A percentile compares a stretch with the other conserved stretches of the same genome.
Evolutionary conservation across 2,113 vertebrate genomes (phyloP).

Genomic region (Podocnemis expansa): DNA sequence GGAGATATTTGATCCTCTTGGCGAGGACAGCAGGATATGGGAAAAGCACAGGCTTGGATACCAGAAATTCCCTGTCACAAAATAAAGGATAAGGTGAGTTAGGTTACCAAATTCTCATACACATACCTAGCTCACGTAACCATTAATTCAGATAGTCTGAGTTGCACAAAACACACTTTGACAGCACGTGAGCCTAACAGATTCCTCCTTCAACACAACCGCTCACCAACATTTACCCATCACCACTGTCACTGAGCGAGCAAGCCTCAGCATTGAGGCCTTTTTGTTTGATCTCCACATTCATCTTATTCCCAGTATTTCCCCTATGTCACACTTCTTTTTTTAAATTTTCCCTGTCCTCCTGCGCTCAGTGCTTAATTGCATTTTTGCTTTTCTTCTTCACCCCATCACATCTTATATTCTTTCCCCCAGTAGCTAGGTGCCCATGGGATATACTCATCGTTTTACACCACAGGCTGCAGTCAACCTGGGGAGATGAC

Average conservation of each 20-base stretch:
- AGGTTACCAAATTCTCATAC: not conserved
- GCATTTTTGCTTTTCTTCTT: not conserved
- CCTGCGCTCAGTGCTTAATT: not conserved
- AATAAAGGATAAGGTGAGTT: conserved; percentile 30
- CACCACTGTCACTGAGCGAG: not conserved
- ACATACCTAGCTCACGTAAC: not conserved
- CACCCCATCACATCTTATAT: not conserved
- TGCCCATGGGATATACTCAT: not conserved
- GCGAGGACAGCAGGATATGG: not conserved
- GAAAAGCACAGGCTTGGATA: not conserved
- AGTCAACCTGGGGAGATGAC: not conserved
- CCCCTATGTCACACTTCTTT: not conserved
- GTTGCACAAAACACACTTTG: conserved; percentile 9
- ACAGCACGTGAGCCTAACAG: not conserved
- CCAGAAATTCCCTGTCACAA: conserved; percentile 26
- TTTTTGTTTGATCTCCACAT: not conserved
- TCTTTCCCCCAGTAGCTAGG: not conserved
- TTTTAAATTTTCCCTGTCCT: not conserved
- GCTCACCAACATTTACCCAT: not conserved
- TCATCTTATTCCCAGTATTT: not conserved
- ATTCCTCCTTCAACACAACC: not conserved
- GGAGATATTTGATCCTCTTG: not conserved
- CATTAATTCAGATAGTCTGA: conserved; percentile 30
- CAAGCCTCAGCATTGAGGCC: not conserved
- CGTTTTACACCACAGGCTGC: not conserved